Conservation (phyloP, 2,888 invertebrate genomes). For the Odiellus spinosus region DNA sequence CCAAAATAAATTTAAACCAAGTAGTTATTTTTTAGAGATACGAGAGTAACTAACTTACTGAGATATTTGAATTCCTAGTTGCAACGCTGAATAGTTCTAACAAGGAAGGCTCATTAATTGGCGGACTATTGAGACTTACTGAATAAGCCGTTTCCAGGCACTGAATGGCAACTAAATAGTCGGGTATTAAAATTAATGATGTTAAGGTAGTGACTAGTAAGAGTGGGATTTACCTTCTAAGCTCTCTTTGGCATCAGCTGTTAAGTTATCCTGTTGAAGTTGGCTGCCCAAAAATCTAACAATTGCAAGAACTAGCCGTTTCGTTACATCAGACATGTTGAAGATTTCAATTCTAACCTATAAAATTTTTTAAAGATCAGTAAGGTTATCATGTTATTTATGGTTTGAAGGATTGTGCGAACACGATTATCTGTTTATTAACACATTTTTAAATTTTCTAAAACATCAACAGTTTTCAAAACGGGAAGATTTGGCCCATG, state of each 20-base stretch:
- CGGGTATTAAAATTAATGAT: neutral
- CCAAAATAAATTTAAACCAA: too few species aligned
- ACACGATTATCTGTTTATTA: too few species aligned
- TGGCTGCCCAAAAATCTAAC: neutral
- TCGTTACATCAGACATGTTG: neutral
- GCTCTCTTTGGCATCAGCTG: constrained; percentile 1
- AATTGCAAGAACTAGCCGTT: neutral
- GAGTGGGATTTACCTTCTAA: neutral
- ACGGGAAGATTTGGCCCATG: too few species aligned
- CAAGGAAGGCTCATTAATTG: constrained; percentile 19
- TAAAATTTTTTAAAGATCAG: too few species aligned
- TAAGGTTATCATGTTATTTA: too few species aligned
- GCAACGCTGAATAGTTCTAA: constrained; percentile 33
- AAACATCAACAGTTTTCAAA: too few species aligned
- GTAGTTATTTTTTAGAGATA: too few species aligned
- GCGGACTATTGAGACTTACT: constrained; percentile 17
- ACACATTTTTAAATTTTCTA: too few species aligned
- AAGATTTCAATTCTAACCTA: too few species aligned
- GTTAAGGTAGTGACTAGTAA: too few species aligned
- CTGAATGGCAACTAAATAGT: constrained; percentile 58
- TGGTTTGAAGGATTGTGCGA: too few species aligned
- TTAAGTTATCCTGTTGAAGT: neutral
- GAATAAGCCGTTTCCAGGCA: constrained; percentile 76
- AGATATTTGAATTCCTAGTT: constrained; percentile 12
- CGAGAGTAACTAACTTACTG: neutral